Percentiles rank a stretch among this genome's conserved stretches.
Conservation (phyloP, 2,888 invertebrate species). For the Parelbella ahira region DNA sequence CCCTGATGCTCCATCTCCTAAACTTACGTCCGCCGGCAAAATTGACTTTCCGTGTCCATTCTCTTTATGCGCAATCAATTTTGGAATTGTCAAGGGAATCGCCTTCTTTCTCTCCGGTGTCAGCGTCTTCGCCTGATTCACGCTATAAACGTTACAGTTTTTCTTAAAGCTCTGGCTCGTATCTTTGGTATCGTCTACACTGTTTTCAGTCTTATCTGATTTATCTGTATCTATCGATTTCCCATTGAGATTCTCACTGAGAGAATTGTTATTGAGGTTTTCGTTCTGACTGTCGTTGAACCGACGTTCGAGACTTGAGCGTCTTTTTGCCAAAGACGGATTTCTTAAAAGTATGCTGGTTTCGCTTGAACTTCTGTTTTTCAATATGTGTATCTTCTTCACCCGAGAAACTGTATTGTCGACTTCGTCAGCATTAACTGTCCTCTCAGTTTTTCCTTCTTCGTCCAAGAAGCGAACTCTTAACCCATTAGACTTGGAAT, state of each 20-base stretch:
- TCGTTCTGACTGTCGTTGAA: constrained; percentile 55
- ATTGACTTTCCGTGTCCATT: constrained; percentile 53
- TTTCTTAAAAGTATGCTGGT: constrained; percentile 71
- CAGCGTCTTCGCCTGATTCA: constrained; percentile 72
- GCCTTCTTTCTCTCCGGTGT: constrained; percentile 65
- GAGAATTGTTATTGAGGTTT: constrained; percentile 62
- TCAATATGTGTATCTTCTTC: constrained; percentile 73
- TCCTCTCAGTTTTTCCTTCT: constrained; percentile 73
- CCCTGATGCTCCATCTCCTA: constrained; percentile 56
- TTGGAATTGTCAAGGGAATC: constrained; percentile 62
- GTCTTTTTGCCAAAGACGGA: constrained; percentile 64
- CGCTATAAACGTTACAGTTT: constrained; percentile 75
- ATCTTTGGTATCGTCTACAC: constrained; percentile 67
- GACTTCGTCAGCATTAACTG: constrained; percentile 69
- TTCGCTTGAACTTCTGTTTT: constrained; percentile 75
- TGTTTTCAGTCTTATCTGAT: constrained; percentile 57
- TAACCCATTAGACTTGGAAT: constrained; percentile 59
- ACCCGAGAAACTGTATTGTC: constrained; percentile 67
- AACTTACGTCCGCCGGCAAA: constrained; percentile 60
- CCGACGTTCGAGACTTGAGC: constrained; percentile 57
- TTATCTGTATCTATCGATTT: constrained; percentile 44
- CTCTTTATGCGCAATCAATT: constrained; percentile 60
- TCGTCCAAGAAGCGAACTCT: constrained; percentile 72
- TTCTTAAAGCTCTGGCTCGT: constrained; percentile 64
- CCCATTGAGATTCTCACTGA: constrained; percentile 67